Evolutionary conservation across 2,113 vertebrate species (phyloP).

Genomic region (Acrocephalus kingi): DNA sequence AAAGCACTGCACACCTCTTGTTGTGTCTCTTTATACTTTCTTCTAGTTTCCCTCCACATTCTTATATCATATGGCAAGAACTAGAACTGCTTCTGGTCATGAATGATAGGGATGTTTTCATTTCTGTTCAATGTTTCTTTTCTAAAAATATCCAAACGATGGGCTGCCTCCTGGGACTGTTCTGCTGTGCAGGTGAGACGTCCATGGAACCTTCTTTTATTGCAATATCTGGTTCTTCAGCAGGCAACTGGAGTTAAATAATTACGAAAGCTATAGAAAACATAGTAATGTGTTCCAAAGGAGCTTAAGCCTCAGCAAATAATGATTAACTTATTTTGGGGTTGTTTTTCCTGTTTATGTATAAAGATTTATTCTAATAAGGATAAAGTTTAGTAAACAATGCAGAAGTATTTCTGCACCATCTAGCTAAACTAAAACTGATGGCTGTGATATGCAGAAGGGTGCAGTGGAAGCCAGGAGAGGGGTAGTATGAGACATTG

Average conservation of each 20-base stretch:
- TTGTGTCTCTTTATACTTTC: fast-evolving
- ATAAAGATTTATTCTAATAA: neutral
- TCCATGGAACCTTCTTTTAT: neutral
- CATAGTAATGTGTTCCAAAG: neutral
- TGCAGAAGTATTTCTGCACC: neutral
- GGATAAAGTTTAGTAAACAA: neutral
- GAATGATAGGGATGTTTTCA: neutral
- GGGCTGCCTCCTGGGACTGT: neutral
- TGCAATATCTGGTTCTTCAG: neutral
- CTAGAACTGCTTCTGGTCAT: neutral
- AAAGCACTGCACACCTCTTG: neutral
- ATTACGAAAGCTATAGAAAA: neutral
- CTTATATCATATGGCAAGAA: neutral
- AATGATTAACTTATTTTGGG: neutral
- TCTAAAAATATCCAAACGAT: neutral
- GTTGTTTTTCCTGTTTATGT: fast-evolving
- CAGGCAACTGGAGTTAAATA: neutral
- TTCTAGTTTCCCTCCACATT: neutral
- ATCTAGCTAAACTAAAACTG: neutral
- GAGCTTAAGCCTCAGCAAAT: neutral
- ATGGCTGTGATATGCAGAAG: neutral
- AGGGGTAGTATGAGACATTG: neutral
- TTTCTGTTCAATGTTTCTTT: neutral
- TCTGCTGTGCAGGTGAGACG: neutral
- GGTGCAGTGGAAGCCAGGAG: neutral